phyloP scores from a whole-genome alignment of 2,888 invertebrate species.

The Folsomia manolachei region DNA sequence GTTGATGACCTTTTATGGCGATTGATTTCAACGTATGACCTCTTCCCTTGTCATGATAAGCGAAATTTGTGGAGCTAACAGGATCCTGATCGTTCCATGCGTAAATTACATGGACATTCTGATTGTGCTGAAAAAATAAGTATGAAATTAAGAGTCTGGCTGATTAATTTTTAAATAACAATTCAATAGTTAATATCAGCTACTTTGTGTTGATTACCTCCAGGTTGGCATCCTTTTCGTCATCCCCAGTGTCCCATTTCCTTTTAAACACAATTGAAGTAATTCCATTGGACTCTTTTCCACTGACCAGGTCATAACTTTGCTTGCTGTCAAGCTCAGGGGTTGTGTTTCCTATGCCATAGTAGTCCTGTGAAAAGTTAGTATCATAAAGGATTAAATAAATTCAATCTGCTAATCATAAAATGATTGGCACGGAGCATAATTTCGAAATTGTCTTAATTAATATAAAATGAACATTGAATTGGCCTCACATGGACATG shows the following conservation, averaged over 20 bases:
- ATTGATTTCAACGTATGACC: conserved; percentile 36
- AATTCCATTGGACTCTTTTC: conserved; percentile 24
- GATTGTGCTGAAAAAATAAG: conserved; percentile 23
- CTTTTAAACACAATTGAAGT: conserved; percentile 43
- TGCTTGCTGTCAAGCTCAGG: conserved; percentile 36
- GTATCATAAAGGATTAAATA: neutral
- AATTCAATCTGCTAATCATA: neutral
- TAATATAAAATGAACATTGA: neutral
- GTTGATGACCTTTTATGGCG: conserved; percentile 21
- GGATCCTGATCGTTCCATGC: conserved; percentile 44
- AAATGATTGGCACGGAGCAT: conserved; percentile 6
- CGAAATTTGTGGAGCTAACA: conserved; percentile 9
- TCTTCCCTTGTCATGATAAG: conserved; percentile 36
- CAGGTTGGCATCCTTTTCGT: conserved; percentile 38
- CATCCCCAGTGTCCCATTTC: conserved; percentile 37
- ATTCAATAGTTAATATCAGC: neutral
- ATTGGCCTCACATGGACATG: conserved; percentile 26
- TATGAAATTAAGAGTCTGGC: neutral
- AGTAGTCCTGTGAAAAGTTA: conserved; percentile 42
- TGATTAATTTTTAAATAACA: neutral
- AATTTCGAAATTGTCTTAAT: neutral
- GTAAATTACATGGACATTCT: conserved; percentile 41
- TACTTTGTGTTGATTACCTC: too few relatives aligned
- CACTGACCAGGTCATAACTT: conserved; percentile 36
- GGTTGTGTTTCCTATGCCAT: conserved; percentile 33